Evolutionary conservation across 2,113 vertebrate genomes (phyloP).

Genomic region (Salvelinus namaycush): DNA sequence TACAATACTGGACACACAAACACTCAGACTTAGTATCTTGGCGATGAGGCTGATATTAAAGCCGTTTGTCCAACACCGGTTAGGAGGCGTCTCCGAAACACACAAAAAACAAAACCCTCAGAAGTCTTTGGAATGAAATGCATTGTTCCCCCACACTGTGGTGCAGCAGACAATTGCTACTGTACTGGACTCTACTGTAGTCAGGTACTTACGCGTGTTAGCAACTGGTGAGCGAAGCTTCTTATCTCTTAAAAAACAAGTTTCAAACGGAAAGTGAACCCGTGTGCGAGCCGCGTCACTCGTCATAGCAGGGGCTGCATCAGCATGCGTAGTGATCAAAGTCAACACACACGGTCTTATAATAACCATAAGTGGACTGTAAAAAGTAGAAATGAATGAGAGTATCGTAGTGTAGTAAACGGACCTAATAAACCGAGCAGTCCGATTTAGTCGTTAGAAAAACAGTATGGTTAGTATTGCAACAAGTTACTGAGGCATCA

Average conservation of each 20-base stretch:
- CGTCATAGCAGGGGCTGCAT: conserved; percentile 6
- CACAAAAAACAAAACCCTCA: conserved; percentile 9
- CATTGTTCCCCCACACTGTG: conserved; percentile 43
- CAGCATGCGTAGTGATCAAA: conserved; percentile 44
- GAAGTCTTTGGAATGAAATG: conserved; percentile 73
- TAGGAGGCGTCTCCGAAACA: conserved; percentile 2
- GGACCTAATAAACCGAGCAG: conserved; percentile 61
- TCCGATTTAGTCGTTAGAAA: conserved; percentile 51
- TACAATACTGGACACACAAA: conserved; percentile 12
- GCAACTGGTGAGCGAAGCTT: conserved; percentile 24
- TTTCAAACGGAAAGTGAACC: conserved; percentile 31
- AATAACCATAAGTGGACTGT: conserved; percentile 14
- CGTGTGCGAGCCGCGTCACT: conserved; percentile 28
- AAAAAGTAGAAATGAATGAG: conserved; percentile 20
- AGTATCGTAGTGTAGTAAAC: conserved; percentile 70
- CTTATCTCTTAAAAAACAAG: conserved; percentile 10
- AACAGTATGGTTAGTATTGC: conserved; percentile 66
- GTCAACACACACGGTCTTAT: conserved; percentile 24
- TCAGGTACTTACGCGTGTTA: conserved; percentile 26
- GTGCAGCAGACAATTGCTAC: conserved; percentile 5
- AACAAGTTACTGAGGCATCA: conserved; percentile 71
- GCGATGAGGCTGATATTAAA: conserved; percentile 30
- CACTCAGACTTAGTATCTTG: conserved; percentile 18
- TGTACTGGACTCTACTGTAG: conserved; percentile 21
- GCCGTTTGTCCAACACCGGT: conserved; percentile 8